Evolutionary conservation across 2,888 invertebrate species (phyloP).

Genomic region (Tuta absoluta): DNA sequence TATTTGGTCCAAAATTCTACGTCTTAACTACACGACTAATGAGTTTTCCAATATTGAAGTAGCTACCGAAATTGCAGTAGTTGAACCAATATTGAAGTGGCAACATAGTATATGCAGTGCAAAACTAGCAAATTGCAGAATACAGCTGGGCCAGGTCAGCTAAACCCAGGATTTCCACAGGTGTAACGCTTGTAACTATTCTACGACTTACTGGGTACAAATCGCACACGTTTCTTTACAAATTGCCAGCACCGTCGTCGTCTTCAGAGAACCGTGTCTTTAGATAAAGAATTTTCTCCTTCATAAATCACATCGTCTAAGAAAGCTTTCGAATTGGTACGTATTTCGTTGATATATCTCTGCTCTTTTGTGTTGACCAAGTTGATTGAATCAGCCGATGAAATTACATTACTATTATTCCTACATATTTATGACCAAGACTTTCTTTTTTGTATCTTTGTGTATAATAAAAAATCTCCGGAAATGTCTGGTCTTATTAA

Average conservation of each 20-base stretch:
- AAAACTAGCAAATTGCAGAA: not conserved
- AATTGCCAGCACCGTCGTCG: not conserved
- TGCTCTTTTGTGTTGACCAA: not conserved
- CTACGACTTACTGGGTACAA: not conserved
- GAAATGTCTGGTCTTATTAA: no score
- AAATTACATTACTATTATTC: no score
- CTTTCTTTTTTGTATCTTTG: not conserved
- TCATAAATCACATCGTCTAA: not conserved
- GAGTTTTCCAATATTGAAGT: no score
- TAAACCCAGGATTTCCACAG: not conserved
- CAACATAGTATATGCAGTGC: not conserved
- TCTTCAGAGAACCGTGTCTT: not conserved
- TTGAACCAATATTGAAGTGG: no score
- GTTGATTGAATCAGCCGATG: not conserved
- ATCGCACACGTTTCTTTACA: constrained; percentile 1
- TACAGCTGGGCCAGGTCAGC: not conserved
- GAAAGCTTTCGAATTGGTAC: not conserved
- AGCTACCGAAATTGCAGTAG: no score
- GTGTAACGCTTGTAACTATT: not conserved
- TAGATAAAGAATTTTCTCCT: not conserved
- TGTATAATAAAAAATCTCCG: no score
- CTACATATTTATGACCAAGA: no score
- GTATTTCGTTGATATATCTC: not conserved
- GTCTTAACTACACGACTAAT: no score
- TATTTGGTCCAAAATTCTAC: no score